Evolutionary conservation across 2,797 vertebrate genomes (phyloP).

Genomic region (Semaprochilodus insignis): DNA sequence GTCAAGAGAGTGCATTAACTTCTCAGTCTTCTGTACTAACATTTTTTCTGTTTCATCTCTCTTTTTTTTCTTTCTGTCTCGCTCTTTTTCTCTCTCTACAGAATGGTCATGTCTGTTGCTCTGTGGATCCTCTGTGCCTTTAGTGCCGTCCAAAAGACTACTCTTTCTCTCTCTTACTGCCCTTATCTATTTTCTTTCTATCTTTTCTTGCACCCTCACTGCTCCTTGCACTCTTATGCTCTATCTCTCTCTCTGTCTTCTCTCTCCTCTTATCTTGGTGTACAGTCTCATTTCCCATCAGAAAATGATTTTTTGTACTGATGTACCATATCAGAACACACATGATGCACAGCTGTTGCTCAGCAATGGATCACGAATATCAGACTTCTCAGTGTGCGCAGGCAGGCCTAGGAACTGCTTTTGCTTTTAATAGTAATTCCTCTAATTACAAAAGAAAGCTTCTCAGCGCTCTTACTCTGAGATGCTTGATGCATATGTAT

Average conservation of each 20-base stretch:
- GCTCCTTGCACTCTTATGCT: neutral
- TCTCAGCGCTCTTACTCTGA: neutral
- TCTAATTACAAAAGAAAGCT: neutral
- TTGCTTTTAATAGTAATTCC: neutral
- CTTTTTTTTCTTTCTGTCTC: constrained; percentile 9
- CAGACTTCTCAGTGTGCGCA: neutral
- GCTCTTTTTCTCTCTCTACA: constrained; percentile 55
- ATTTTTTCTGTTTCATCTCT: constrained; percentile 40
- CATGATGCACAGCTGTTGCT: neutral
- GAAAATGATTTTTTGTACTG: constrained; percentile 50
- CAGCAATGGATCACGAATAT: constrained; percentile 4
- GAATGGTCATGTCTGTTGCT: constrained; percentile 90
- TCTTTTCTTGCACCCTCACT: neutral
- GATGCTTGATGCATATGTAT: neutral
- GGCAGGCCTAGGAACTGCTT: neutral
- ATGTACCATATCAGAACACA: neutral
- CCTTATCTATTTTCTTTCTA: constrained; percentile 13
- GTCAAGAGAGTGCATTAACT: constrained; percentile 5
- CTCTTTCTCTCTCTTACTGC: constrained; percentile 3
- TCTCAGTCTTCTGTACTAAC: constrained; percentile 9
- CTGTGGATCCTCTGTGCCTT: constrained; percentile 91
- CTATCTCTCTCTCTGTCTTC: neutral
- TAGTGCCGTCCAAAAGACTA: constrained; percentile 74
- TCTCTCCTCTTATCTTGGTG: constrained; percentile 22
- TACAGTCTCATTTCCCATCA: constrained; percentile 37